phyloP scores from a whole-genome alignment of 2,797 vertebrate genomes.

The Pristis pectinata region DNA sequence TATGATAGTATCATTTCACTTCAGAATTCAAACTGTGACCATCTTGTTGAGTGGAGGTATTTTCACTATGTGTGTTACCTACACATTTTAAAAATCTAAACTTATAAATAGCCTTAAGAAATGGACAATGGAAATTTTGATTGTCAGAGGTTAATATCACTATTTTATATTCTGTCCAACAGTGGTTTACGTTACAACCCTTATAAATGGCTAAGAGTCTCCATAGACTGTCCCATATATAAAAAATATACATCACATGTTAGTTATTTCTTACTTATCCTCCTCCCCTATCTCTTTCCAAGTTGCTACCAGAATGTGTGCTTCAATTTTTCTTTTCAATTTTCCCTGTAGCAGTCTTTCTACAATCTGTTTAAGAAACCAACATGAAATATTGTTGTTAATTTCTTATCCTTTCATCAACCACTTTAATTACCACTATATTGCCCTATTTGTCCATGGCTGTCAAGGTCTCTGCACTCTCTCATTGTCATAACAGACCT shows the following conservation, averaged over 20 bases:
- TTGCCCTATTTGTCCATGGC: slow-evolving; percentile 48
- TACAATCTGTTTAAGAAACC: slow-evolving; percentile 40
- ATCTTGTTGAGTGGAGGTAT: neutral
- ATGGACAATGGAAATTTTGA: neutral
- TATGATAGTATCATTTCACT: neutral
- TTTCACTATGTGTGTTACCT: neutral
- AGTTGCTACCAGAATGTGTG: slow-evolving; percentile 45
- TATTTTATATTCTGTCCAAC: neutral
- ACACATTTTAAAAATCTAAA: neutral
- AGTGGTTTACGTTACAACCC: slow-evolving; percentile 4
- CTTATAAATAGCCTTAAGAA: no score
- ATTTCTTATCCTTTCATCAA: slow-evolving; percentile 53
- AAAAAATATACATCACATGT: neutral
- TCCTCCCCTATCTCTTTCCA: neutral
- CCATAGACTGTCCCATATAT: neutral
- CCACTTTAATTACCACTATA: slow-evolving; percentile 48
- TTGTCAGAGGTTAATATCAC: neutral
- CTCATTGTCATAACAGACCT: slow-evolving; percentile 52
- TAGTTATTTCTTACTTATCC: neutral
- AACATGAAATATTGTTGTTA: slow-evolving; percentile 49
- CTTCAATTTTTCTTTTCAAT: slow-evolving; percentile 48
- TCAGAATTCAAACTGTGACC: slow-evolving; percentile 31
- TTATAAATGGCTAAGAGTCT: neutral
- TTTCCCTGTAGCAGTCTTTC: slow-evolving; percentile 14
- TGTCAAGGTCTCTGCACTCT: slow-evolving; percentile 50